Evolutionary conservation across 2,113 vertebrate genomes (phyloP), one percentile per base, ranked within the genome.

Genomic region (Salvelinus namaycush): DNA sequence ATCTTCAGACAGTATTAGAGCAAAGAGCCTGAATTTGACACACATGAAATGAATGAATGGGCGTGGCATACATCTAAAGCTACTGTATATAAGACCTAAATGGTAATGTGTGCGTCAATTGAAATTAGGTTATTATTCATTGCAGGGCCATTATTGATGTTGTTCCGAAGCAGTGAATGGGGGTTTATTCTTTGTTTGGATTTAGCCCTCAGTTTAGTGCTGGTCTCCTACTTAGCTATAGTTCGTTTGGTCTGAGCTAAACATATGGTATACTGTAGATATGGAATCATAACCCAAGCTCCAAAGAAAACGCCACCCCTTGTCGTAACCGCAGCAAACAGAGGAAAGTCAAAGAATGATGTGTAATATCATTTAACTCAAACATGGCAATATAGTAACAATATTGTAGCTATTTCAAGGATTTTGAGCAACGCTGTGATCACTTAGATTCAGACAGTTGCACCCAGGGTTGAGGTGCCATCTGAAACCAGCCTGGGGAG

Each of bases 121-220:
- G 64, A 86, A 86, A 85, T 80, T 72, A 86, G 77, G 68, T 44
- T 1, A 82, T 86, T 87, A 86, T 83, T 84, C 82, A 84, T 86
- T 81, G 69, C 79, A 70, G 82, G 84, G 71, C 79, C 86, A 89
- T 91, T 86, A 74, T 24, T 44, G 75, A 85, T 87, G 68, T 48
- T 48, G 9, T 54, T 72, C 54, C 62, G 64, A 75, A 64, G 39
- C 60, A 31, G 4, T 31, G 29, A 31, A 31, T 44, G 39, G 39
- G 9, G 9, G 39, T 44, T 44, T 44, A 44, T 12, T 44, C 8
- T 44, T 44, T 44, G 39, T 44, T 44, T 44, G 39, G 39, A 44
- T 44, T 44, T 2, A 44, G 9, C 39, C 39, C 39, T 11, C 39
- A 44, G 39, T 44, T 44, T 44, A 44, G 39, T 44, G 39, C 39